Base-by-base conservation (phyloP, 1,140 invertebrate species). In the Parapsyche elsis region DNA sequence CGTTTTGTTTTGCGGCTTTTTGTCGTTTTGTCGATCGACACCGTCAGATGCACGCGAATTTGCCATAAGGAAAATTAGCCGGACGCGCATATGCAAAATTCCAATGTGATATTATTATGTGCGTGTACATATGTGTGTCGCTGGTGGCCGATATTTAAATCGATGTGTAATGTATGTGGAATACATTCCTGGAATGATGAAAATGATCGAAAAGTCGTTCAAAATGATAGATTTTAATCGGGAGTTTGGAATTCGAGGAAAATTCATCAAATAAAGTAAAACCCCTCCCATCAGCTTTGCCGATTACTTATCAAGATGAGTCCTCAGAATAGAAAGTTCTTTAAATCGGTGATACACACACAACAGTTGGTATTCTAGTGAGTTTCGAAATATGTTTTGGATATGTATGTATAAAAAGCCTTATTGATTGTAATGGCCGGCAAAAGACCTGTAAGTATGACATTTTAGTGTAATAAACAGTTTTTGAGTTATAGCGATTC, bases 251-350 rank as follows among this genome's bases (percentile, higher is more conserved):
- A 38, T 61, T 21, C 57, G 57, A 61, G 21, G 30, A 21, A 61
- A 61, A 61, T 61, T 61, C 57, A 61, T 61, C 57, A 61, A 61
- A 61, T 61, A 61, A 61, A 61, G 30, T 7, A 38, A 38, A 38
- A 19, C 57, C 57, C 16, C 57, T 61, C 57, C 1, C 14, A 61
- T 61, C 57, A 9, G 14, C 16, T 61, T 21, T 21, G 21, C 57
- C 16, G 16, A 61, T 61, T 21, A 19, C 14, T 14, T 61, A 61
- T 61, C 57, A 61, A 61, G 57, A 61, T 61, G 16, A 61, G 16
- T 61, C 57, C 57, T 61, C 21, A 61, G 19, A 61, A 61, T 61
- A 61, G 57, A 61, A 61, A 16, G 57, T 21, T 19, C 16, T 21
- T 19, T 21, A 21, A 61, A 61, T 19, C 57, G 7, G 30, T 38